phyloP scores from a whole-genome alignment of 2,797 vertebrate species.

The Urocyon cinereoargenteus region DNA sequence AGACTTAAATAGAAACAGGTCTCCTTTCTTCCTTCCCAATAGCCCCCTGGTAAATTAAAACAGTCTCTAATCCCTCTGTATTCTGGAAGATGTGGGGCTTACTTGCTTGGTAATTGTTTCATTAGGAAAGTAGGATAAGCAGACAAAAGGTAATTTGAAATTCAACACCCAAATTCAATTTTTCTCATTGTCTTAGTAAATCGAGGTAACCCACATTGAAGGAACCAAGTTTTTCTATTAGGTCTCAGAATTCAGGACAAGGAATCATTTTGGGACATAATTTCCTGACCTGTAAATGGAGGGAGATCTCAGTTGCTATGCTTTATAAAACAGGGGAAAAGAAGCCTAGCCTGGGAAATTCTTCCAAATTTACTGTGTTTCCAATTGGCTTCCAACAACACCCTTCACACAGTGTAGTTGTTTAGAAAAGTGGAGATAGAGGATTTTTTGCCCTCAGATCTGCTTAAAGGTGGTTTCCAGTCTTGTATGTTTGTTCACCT shows the following conservation, averaged over 20 bases:
- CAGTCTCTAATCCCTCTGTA: neutral
- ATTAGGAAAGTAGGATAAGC: neutral
- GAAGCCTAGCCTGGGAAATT: neutral
- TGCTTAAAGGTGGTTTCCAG: neutral
- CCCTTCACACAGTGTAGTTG: neutral
- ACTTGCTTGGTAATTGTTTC: neutral
- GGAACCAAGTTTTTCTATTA: neutral
- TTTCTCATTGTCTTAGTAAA: conserved; percentile 24
- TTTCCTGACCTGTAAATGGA: neutral
- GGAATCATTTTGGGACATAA: neutral
- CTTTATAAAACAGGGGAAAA: neutral
- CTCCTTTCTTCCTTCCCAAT: neutral
- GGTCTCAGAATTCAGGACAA: neutral
- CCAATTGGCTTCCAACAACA: neutral
- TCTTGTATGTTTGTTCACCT: neutral
- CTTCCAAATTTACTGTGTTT: neutral
- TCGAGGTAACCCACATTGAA: neutral
- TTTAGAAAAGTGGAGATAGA: neutral
- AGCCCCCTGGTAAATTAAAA: conserved; percentile 17
- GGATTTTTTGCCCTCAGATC: neutral
- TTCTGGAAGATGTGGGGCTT: neutral
- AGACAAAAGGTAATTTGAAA: conserved; percentile 17
- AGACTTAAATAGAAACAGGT: neutral
- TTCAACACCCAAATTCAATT: neutral
- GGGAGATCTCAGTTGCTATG: neutral